Evolutionary conservation across 2,797 vertebrate species (phyloP).

Genomic region (Takifugu rubripes): DNA sequence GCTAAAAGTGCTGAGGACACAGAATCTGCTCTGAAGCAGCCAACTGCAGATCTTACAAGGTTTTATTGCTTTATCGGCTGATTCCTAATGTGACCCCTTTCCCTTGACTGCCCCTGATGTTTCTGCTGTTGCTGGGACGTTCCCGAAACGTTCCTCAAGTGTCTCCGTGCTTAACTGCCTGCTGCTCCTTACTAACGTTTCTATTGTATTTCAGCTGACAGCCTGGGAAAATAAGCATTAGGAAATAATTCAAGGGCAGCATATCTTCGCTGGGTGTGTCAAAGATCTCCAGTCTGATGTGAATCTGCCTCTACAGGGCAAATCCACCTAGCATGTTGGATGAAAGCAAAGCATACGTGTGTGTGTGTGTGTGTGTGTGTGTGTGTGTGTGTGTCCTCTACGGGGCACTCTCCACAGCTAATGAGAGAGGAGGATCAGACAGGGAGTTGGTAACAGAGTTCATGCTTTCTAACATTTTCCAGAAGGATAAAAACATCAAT

Average conservation of each 20-base stretch:
- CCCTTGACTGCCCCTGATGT: slow-evolving; percentile 27
- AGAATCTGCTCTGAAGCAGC: slow-evolving; percentile 63
- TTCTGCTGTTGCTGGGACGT: slow-evolving; percentile 43
- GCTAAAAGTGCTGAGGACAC: slow-evolving; percentile 70
- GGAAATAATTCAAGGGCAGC: slow-evolving; percentile 34
- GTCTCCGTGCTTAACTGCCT: slow-evolving; percentile 39
- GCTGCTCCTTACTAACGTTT: slow-evolving; percentile 17
- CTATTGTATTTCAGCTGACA: slow-evolving; percentile 18
- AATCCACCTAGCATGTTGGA: slow-evolving; percentile 60
- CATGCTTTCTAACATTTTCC: slow-evolving; percentile 62
- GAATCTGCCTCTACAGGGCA: slow-evolving; percentile 44
- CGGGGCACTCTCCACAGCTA: slow-evolving; percentile 65
- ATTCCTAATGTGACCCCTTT: slow-evolving; percentile 66
- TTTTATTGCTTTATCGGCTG: slow-evolving; percentile 74
- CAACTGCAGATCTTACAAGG: slow-evolving; percentile 62
- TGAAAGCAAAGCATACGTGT: slow-evolving; percentile 63
- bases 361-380: slow-evolving; percentile 59
- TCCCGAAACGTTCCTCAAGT: slow-evolving; percentile 34
- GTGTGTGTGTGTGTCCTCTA: slow-evolving; percentile 47
- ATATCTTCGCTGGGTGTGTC: slow-evolving; percentile 25
- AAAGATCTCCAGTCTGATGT: slow-evolving; percentile 50
- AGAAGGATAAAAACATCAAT: slow-evolving; percentile 50
- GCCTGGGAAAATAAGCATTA: slow-evolving; percentile 16
- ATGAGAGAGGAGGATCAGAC: slow-evolving; percentile 65
- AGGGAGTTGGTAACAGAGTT: slow-evolving; percentile 68